phyloP scores from a whole-genome alignment of 1,140 invertebrate genomes.

The Oscheius sp. region DNA sequence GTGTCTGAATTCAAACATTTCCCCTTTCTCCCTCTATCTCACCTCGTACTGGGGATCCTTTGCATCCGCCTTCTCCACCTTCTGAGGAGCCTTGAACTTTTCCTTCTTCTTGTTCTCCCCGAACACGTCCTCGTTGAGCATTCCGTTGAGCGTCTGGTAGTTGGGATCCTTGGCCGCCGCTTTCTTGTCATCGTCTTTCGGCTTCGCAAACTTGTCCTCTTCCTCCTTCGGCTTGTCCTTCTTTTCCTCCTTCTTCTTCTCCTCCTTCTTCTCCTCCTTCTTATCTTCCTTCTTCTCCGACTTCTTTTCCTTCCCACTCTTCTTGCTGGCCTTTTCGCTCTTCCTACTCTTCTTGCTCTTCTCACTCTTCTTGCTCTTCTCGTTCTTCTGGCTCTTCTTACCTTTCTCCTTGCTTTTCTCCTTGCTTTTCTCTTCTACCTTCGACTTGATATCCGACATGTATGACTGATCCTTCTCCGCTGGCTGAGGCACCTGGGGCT shows the following conservation, averaged over 20 bases:
- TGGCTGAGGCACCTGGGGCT: too few species aligned
- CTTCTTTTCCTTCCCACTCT: neutral
- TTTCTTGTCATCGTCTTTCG: neutral
- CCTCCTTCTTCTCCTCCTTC: conserved; percentile 15
- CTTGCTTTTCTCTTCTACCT: neutral
- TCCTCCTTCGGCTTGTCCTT: neutral
- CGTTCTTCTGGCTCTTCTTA: neutral
- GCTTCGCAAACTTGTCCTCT: neutral
- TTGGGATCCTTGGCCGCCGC: conserved; percentile 26
- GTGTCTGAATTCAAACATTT: too few species aligned
- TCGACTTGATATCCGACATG: neutral
- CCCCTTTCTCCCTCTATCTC: too few species aligned
- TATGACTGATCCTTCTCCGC: neutral
- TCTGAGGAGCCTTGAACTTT: conserved; percentile 37
- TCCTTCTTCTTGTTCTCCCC: conserved; percentile 3
- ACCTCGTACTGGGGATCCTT: conserved; percentile 44
- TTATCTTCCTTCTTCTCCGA: neutral
- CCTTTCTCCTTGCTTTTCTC: neutral
- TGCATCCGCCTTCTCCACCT: conserved; percentile 37
- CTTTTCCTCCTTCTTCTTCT: conserved; percentile 11
- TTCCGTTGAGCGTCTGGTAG: conserved; percentile 5
- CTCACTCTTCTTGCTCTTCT: neutral
- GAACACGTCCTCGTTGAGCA: conserved; percentile 15
- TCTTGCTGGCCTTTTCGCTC: neutral
- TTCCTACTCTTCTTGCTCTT: neutral